Base-by-base conservation (phyloP, 2,797 vertebrate species). In the Tenualosa ilisha region DNA sequence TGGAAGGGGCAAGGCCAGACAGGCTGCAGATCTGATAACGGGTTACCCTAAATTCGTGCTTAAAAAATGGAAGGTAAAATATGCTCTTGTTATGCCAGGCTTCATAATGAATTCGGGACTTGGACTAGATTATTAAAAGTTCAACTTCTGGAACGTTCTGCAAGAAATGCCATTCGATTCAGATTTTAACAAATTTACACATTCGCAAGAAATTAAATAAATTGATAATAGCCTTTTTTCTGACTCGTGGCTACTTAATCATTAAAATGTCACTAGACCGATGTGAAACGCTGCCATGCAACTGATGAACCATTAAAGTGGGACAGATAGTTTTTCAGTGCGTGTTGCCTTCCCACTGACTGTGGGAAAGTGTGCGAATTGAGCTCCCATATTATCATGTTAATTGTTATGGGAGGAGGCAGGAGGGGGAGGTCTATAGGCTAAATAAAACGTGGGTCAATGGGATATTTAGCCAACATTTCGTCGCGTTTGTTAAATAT, bases 311-410 rank as follows among this genome's bases (percentile, higher is more conserved):
- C n/a, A 63, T n/a, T 24, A 24, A n/a, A 63, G n/a, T 63, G 22
- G 59, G n/a, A 11, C 59, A 63, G 6, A 24, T 61, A 9, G 59
- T 63, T n/a, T 63, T 24, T 61, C 22, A 24, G 59, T 83, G 49
- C 49, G 56, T 37, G 61, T 65, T 59, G 84, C 61, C 79, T 7
- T 79, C 53, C 24, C 26, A 26, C 65, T 79, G 91, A 88, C 89
- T 90, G 91, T 93, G 92, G 91, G 92, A 93, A 92, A 91, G 89
- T 91, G 89, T 89, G 89, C 81, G 84, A 84, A 82, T 53, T 88
- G 86, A 88, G 90, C 89, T 87, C 88, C 87, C 86, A 86, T 81
- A 89, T 93, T 93, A 88, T 93, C 85, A 93, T 93, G 92, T 75
- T 91, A 93, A 93, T 92, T 56, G 50, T 11, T 7, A 83, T 84